Percentiles rank a stretch among this genome's conserved stretches.
Conservation (phyloP, 2,113 vertebrate genomes). For the Xyrauchen texanus region DNA sequence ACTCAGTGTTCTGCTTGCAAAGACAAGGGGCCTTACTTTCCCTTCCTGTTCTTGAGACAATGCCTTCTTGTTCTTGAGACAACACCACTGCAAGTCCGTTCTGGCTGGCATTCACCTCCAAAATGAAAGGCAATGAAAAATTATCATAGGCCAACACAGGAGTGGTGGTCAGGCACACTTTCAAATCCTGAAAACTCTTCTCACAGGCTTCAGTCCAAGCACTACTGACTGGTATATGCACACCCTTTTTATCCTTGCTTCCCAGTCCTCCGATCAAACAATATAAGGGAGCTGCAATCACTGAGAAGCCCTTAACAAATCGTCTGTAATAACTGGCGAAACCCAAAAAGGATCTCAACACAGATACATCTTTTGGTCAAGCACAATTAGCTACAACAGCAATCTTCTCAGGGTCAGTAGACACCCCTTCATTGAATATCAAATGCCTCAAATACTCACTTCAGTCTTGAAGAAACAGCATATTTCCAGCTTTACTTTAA, state of each 20-base stretch:
- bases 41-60: too few species aligned
- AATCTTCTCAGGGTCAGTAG: slow-evolving; percentile 9
- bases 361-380: not conserved
- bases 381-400: not conserved
- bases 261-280: not conserved
- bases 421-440: not conserved
- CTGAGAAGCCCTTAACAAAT: not conserved
- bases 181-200: not conserved
- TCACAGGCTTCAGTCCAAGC: not conserved
- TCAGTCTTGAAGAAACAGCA: not conserved
- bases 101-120: too few species aligned
- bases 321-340: not conserved
- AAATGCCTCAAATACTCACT: slow-evolving; percentile 14
- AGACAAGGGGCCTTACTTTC: too few species aligned
- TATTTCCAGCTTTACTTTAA: not conserved
- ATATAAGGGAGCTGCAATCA: not conserved
- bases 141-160: slow-evolving; percentile 14
- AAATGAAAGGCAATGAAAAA: not conserved
- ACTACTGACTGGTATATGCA: not conserved
- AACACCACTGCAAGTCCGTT: too few species aligned
- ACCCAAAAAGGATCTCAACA: not conserved
- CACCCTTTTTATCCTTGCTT: not conserved
- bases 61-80: too few species aligned
- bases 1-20: too few species aligned
- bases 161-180: not conserved